A percentile compares a stretch with the other conserved stretches of the same genome.
phyloP scores from a whole-genome alignment of 2,113 vertebrate species.

The Nothoprocta pentlandii region DNA sequence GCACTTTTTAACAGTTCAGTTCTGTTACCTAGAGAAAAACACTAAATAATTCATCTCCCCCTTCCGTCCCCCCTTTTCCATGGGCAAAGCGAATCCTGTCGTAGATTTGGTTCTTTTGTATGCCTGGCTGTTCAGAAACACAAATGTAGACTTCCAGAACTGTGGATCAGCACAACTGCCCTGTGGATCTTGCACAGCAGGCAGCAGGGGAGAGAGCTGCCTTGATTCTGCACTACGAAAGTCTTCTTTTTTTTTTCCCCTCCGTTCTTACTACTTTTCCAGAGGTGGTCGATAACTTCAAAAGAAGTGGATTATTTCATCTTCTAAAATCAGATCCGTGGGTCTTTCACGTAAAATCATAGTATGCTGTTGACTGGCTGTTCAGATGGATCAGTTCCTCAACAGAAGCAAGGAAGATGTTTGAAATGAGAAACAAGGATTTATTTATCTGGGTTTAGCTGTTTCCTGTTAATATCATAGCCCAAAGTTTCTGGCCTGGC shows the following conservation, averaged over 20 bases:
- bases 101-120: neutral
- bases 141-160: neutral
- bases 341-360: neutral
- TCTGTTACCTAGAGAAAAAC: neutral
- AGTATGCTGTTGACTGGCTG: neutral
- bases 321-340: neutral
- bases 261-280: neutral
- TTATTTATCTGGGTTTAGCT: neutral
- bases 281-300: neutral
- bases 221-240: neutral
- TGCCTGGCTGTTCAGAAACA: neutral
- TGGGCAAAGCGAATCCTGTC: neutral
- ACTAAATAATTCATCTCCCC: neutral
- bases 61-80: rapidly evolving
- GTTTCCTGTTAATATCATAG: neutral
- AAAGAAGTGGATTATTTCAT: neutral
- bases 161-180: neutral
- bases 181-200: neutral
- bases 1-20: neutral
- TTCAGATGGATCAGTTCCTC: neutral
- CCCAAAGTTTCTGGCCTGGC: neutral
- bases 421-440: neutral
- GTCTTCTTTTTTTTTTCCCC: neutral
- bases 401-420: neutral
- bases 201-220: neutral